A percentile compares a stretch with the other conserved stretches of the same genome.
Conservation (phyloP, 1,140 invertebrate species). For the Pomacea maculata region DNA sequence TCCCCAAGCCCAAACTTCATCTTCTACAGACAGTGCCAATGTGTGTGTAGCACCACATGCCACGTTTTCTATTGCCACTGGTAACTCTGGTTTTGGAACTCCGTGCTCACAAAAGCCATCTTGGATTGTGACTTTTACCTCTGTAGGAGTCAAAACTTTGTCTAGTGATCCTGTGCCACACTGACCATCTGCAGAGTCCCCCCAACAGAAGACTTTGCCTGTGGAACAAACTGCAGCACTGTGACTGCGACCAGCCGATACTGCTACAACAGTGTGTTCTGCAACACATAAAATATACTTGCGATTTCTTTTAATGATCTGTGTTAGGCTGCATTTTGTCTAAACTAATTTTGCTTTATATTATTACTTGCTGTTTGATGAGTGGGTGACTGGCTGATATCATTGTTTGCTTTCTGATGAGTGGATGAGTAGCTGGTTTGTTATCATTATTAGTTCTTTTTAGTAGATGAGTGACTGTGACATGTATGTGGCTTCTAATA, state of each 20-base stretch:
- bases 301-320: no score
- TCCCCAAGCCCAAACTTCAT: slow-evolving; percentile 80
- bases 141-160: slow-evolving; percentile 42
- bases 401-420: no score
- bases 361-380: no score
- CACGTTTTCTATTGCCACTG: slow-evolving; percentile 65
- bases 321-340: no score
- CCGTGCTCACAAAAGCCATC: slow-evolving; percentile 51
- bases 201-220: slow-evolving; percentile 60
- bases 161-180: slow-evolving; percentile 51
- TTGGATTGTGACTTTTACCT: slow-evolving; percentile 35
- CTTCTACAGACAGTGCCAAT: slow-evolving; percentile 84
- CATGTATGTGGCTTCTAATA: no score
- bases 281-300: slow-evolving; percentile 25
- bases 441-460: no score
- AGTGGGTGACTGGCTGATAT: no score
- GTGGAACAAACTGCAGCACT: slow-evolving; percentile 49
- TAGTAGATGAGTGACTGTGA: no score
- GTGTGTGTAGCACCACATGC: slow-evolving; percentile 85
- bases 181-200: slow-evolving; percentile 52
- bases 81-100: slow-evolving; percentile 23
- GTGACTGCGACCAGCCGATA: slow-evolving; percentile 58
- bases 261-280: slow-evolving; percentile 46
- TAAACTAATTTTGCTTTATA: no score
- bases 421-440: no score